phyloP scores from a whole-genome alignment of 2,888 invertebrate genomes.

The Lepidonotus clava region DNA sequence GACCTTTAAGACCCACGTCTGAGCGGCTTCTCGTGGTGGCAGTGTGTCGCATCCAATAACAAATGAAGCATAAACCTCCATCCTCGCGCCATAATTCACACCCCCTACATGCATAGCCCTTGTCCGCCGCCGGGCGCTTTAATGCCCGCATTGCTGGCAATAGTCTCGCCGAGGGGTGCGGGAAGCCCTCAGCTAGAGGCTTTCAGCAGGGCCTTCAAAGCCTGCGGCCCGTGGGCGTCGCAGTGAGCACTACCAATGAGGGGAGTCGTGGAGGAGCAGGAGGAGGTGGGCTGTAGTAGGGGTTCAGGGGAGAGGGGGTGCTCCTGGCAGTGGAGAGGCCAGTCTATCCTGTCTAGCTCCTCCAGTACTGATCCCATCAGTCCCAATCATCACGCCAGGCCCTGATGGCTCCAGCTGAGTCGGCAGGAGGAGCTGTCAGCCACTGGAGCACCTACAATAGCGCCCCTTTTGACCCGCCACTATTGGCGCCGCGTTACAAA shows the following conservation, averaged over 20 bases:
- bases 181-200: neutral
- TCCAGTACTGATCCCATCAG: conserved; percentile 15
- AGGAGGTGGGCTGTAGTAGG: neutral
- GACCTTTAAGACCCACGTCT: neutral
- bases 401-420: conserved; percentile 19
- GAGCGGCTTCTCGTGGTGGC: conserved; percentile 8
- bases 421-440: conserved; percentile 1
- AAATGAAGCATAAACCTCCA: conserved; percentile 43
- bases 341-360: conserved; percentile 36
- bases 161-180: neutral
- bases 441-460: conserved; percentile 27
- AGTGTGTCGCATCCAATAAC: conserved; percentile 36
- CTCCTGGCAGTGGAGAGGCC: conserved; percentile 13
- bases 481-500: conserved; percentile 38
- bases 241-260: too few species aligned
- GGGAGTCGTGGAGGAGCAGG: neutral
- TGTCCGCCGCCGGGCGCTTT: neutral
- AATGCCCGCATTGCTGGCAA: neutral
- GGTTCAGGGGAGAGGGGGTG: neutral
- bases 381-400: neutral
- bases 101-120: conserved; percentile 1
- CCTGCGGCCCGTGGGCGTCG: neutral
- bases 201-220: neutral
- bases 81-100: conserved; percentile 14
- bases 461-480: conserved; percentile 14